Evolutionary conservation across 2,113 vertebrate genomes (phyloP).

Genomic region (Coptodon bakossiorum): DNA sequence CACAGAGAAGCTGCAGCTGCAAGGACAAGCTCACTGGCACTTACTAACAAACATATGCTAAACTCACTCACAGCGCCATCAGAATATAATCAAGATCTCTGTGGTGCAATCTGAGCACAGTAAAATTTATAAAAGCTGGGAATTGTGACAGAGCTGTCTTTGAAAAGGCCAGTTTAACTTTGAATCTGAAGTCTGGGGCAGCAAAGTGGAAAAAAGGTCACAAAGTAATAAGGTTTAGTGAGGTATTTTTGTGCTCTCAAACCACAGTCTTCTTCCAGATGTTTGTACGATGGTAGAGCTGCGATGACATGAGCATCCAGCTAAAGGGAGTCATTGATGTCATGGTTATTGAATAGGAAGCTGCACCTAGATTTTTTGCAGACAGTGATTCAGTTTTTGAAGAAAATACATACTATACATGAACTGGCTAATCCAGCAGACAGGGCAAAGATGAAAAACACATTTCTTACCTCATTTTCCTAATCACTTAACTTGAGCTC

Average conservation of each 20-base stretch:
- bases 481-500: not conserved
- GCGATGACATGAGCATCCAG: not conserved
- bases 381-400: not conserved
- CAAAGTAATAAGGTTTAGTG: not conserved
- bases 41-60: not conserved
- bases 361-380: not conserved
- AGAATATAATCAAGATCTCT: not conserved
- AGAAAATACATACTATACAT: not conserved
- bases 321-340: not conserved
- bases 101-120: not conserved
- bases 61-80: not conserved
- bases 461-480: not conserved
- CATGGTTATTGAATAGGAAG: not conserved
- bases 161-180: not conserved
- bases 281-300: not conserved
- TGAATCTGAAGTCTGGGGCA: not conserved
- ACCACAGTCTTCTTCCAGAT: not conserved
- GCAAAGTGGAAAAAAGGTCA: not conserved
- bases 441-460: not conserved
- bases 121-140: not conserved
- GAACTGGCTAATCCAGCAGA: not conserved
- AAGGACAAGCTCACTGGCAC: not conserved
- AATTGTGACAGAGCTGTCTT: not conserved
- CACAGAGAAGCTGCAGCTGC: not conserved
- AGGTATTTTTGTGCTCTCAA: not conserved